Evolutionary conservation across 1,140 invertebrate species (phyloP), one percentile per base, ranked within the genome.

Genomic region (Lordiphosa mommai): DNA sequence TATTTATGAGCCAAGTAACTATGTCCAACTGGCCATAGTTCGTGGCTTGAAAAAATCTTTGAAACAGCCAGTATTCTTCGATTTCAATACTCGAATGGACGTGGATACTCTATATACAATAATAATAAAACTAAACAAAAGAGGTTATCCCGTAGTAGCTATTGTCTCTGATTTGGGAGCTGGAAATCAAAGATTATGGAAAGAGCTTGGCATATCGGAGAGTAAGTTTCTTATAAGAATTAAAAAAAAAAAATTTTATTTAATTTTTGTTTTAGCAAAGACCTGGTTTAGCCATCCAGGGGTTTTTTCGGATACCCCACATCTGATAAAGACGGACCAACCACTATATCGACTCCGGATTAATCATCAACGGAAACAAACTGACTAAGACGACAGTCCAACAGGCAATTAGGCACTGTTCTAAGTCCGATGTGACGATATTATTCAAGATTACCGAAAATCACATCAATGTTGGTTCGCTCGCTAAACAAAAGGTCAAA

Each of bases 31-130:
- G 12, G n/a, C n/a, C n/a, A n/a, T n/a, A n/a, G n/a, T n/a, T 10
- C 56, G 56, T n/a, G 51, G 61, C 2, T 43, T 69, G 4, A 65
- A 56, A 10, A 55, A 44, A 12, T 51, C 32, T 1, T 70, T 56
- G 61, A 70, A 66, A 7, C 66, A 65, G 12, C 61, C 61, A 1
- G 34, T 69, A 4, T 69, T 23, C 27, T 59, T 33, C 12, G 60
- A 44, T 8, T 61, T 37, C 9, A 32, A 55, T 13, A 4, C 40
- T 29, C 8, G 10, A 20, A 60, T 60, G 49, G 40, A 60, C 23
- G 40, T 27, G 9, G 17, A n/a, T 10, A 38, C 37, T 16, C 20
- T 53, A n/a, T 29, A 60, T 12, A 3, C 30, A 10, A 36, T 60
- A 29, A 40, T 59, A 8, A 52, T 16, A 7, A 51, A 59, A 27